A percentile compares a stretch with the other conserved stretches of the same genome.
Evolutionary conservation across 2,113 vertebrate genomes (phyloP).

Genomic region (Neolamprologus toae): DNA sequence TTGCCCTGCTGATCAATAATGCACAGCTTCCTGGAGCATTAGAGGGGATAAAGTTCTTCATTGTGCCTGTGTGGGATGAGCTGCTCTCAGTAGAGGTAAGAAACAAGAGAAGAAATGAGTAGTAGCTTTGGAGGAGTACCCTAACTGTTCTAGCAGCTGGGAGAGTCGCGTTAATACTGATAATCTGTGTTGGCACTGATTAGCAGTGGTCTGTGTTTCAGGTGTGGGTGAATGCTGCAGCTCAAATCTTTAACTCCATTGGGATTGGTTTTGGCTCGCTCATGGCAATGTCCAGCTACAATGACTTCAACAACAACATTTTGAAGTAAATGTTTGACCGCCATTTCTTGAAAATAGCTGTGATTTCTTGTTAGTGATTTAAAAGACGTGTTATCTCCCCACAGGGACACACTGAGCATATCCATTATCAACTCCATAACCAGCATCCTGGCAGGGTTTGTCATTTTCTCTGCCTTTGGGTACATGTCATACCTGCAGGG

Average conservation of each 20-base stretch:
- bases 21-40: slow-evolving; percentile 70
- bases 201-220: slow-evolving; percentile 3
- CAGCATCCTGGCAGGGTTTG: slow-evolving; percentile 73
- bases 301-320: slow-evolving; percentile 72
- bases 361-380: neutral
- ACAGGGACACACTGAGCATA: slow-evolving; percentile 70
- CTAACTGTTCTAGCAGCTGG: neutral
- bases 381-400: neutral
- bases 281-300: slow-evolving; percentile 75
- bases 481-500: slow-evolving; percentile 75
- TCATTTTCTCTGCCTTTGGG: slow-evolving; percentile 76
- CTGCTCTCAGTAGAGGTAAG: slow-evolving; percentile 66
- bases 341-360: neutral
- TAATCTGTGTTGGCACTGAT: neutral
- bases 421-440: slow-evolving; percentile 68
- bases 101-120: neutral
- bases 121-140: neutral
- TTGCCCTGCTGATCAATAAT: slow-evolving; percentile 73
- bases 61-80: slow-evolving; percentile 67
- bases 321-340: slow-evolving; percentile 54
- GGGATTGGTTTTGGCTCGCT: slow-evolving; percentile 73
- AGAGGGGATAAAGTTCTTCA: slow-evolving; percentile 69
- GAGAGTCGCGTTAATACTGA: neutral
- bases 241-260: slow-evolving; percentile 77
- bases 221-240: slow-evolving; percentile 77